phyloP scores from a whole-genome alignment of 2,113 vertebrate genomes.

The Terrapene triunguis region DNA sequence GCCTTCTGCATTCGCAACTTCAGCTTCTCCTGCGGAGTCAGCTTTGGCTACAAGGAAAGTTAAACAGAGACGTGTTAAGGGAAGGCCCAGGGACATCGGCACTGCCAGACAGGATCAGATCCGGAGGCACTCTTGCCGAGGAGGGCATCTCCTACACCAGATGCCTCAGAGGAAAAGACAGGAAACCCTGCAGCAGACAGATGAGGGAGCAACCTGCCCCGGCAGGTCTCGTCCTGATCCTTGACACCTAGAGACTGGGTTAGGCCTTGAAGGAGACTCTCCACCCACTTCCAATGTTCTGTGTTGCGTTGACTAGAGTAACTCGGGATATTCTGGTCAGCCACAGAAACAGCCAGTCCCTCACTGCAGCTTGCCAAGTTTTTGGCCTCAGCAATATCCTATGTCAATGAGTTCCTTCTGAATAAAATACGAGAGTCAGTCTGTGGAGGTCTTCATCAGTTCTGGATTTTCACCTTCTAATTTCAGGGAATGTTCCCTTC shows the following conservation, averaged over 20 bases:
- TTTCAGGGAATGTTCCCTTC: neutral
- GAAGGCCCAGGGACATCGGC: neutral
- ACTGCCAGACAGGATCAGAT: neutral
- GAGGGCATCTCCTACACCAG: neutral
- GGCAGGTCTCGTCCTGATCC: neutral
- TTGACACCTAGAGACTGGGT: neutral
- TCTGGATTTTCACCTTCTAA: neutral
- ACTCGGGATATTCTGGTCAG: neutral
- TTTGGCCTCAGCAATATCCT: neutral
- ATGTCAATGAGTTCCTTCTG: neutral
- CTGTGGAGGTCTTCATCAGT: neutral
- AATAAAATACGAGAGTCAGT: too few relatives aligned
- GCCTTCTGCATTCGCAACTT: constrained; percentile 95
- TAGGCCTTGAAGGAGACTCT: neutral
- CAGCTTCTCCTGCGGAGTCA: constrained; percentile 93
- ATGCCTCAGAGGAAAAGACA: rapidly evolving
- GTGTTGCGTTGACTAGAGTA: neutral
- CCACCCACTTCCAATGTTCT: neutral
- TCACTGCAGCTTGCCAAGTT: neutral
- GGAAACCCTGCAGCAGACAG: neutral
- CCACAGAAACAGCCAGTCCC: neutral
- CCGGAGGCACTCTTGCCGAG: neutral
- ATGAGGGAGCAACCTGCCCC: neutral
- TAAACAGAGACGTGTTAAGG: neutral
- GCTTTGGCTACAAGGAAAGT: constrained; percentile 86